Conservation (phyloP, 2,888 invertebrate species). For the Brachycybe producta region DNA sequence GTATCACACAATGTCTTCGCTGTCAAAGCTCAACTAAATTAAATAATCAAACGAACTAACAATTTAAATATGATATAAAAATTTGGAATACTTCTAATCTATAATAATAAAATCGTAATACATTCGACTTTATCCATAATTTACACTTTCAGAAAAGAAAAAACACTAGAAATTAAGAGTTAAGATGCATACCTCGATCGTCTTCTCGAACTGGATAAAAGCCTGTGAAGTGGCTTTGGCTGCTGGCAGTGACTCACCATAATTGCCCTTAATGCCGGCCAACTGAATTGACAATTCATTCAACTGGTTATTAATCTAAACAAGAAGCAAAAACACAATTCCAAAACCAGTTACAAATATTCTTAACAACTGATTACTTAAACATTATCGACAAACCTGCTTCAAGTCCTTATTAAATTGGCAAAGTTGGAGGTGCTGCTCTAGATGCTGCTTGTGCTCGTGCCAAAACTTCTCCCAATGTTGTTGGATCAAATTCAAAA, state of each 20-base stretch:
- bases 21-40: too few species aligned
- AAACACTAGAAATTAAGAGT: too few species aligned
- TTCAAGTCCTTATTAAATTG: constrained; percentile 53
- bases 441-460: constrained; percentile 45
- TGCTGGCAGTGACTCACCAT: constrained; percentile 55
- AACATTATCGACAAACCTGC: constrained; percentile 27
- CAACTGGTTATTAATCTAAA: constrained; percentile 55
- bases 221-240: constrained; percentile 55
- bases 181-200: constrained; percentile 52
- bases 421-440: constrained; percentile 49
- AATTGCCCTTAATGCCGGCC: constrained; percentile 49
- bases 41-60: too few species aligned
- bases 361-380: neutral
- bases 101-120: neutral
- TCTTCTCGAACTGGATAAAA: constrained; percentile 62
- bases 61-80: too few species aligned
- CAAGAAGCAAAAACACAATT: constrained; percentile 2
- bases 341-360: neutral
- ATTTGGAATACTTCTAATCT: too few species aligned
- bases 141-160: too few species aligned
- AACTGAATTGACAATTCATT: constrained; percentile 52
- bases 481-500: constrained; percentile 46
- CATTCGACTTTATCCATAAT: too few species aligned
- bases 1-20: too few species aligned
- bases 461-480: constrained; percentile 52